Conservation (phyloP, 2,797 vertebrate genomes). For the Crocidura indochinensis region DNA sequence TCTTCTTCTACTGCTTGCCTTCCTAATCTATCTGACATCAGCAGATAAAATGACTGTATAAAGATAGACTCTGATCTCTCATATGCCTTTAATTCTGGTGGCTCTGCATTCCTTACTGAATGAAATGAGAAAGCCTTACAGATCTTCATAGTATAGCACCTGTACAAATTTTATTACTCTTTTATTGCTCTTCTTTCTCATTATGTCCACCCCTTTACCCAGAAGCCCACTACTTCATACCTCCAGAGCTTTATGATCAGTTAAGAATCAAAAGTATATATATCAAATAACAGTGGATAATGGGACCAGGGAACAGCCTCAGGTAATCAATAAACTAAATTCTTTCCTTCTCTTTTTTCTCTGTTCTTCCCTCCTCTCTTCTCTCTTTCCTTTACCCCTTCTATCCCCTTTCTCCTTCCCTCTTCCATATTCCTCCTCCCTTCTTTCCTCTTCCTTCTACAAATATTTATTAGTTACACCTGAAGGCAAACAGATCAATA, state of each 20-base stretch:
- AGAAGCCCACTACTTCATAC: background rate
- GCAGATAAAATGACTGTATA: background rate
- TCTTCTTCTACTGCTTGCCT: background rate
- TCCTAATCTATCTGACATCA: background rate
- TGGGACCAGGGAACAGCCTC: background rate
- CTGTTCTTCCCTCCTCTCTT: background rate
- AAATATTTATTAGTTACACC: conserved; percentile 42
- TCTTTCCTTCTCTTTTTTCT: too few species aligned
- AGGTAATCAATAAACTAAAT: background rate
- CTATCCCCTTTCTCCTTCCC: background rate
- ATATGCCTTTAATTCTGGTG: background rate
- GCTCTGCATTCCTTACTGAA: background rate
- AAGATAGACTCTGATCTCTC: background rate
- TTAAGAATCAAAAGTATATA: background rate
- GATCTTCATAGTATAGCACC: background rate
- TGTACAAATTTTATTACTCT: background rate
- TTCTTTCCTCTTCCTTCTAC: background rate
- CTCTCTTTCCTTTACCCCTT: background rate
- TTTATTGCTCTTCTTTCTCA: background rate
- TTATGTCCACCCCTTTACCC: background rate
- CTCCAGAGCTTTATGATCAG: background rate
- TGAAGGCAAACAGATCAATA: background rate
- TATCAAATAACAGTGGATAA: conserved; percentile 14
- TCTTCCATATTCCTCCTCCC: background rate
- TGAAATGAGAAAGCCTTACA: conserved; percentile 6